These are phyloP conservation scores for Lontra canadensis DNA, from an alignment of 2,113 vertebrate genomes.

Conservation along the genomic window DNA sequence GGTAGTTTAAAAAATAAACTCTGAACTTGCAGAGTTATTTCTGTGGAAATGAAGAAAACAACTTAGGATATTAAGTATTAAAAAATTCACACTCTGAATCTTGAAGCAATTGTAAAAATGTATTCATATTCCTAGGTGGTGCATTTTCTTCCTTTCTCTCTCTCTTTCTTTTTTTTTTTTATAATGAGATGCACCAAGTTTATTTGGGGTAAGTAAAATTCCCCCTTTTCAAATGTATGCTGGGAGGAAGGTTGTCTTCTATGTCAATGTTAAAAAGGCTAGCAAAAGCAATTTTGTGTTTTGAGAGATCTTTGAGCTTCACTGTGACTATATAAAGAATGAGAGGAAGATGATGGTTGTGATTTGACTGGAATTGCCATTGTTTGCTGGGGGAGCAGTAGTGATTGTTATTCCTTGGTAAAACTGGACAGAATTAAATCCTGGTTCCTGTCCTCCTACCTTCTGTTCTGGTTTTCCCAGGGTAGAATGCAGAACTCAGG, in stretches of 20 bases:
- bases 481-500: not conserved
- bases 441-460: not conserved
- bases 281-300: not conserved
- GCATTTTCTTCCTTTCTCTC: conserved; percentile 32
- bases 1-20: conserved; percentile 62
- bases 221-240: conserved; percentile 19
- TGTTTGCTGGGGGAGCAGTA: not conserved
- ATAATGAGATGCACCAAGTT: conserved; percentile 53
- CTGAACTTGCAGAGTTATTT: conserved; percentile 60
- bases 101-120: conserved; percentile 67
- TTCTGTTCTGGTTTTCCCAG: not conserved
- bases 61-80: conserved; percentile 64
- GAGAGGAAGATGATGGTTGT: not conserved
- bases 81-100: conserved; percentile 48
- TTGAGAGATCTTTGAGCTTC: not conserved
- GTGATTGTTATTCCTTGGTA: not conserved
- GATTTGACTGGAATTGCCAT: not conserved
- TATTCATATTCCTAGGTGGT: conserved; percentile 53
- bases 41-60: conserved; percentile 67
- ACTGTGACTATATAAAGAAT: not conserved
- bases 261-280: not conserved
- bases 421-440: not conserved
- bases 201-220: conserved; percentile 56
- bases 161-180: not conserved
- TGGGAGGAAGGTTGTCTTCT: conserved; percentile 48